Conservation (phyloP, 2,888 invertebrate genomes). For the Tinea pellionella region DNA sequence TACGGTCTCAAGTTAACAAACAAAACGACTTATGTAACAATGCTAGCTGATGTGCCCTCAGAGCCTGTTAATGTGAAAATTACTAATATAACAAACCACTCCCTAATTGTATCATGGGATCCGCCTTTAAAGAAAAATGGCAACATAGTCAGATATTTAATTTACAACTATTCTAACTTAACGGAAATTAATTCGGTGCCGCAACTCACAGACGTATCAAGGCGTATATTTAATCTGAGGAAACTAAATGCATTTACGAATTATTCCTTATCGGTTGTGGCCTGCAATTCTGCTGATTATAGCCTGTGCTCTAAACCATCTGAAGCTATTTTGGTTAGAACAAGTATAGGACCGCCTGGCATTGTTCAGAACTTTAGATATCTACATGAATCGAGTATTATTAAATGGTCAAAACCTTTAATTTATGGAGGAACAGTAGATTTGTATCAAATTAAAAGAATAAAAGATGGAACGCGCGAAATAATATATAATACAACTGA, state of each 20-base stretch:
- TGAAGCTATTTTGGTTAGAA: conserved; percentile 60
- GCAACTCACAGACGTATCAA: conserved; percentile 29
- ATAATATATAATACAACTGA: conserved; percentile 40
- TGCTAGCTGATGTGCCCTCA: conserved; percentile 74
- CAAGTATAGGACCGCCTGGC: conserved; percentile 71
- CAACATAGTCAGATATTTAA: conserved; percentile 74
- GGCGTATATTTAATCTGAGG: conserved; percentile 29
- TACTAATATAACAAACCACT: conserved; percentile 70
- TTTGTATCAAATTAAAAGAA: conserved; percentile 64
- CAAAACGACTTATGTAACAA: conserved; percentile 73
- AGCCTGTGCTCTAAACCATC: conserved; percentile 71
- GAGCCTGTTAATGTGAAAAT: conserved; percentile 72
- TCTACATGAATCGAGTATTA: conserved; percentile 32
- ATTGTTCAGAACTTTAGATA: conserved; percentile 25
- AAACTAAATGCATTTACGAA: conserved; percentile 71
- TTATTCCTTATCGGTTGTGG: conserved; percentile 77
- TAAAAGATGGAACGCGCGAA: conserved; percentile 35
- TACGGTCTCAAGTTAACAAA: conserved; percentile 50
- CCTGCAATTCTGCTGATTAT: conserved; percentile 72
- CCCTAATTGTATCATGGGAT: conserved; percentile 74
- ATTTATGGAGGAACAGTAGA: conserved; percentile 66
- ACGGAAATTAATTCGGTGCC: conserved; percentile 30
- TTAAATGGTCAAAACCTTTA: conserved; percentile 64
- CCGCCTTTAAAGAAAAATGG: conserved; percentile 81
- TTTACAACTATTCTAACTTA: conserved; percentile 53